A percentile compares a stretch with the other conserved stretches of the same genome.
Conservation (phyloP, 2,888 invertebrate species). For the Volucella bombylans region DNA sequence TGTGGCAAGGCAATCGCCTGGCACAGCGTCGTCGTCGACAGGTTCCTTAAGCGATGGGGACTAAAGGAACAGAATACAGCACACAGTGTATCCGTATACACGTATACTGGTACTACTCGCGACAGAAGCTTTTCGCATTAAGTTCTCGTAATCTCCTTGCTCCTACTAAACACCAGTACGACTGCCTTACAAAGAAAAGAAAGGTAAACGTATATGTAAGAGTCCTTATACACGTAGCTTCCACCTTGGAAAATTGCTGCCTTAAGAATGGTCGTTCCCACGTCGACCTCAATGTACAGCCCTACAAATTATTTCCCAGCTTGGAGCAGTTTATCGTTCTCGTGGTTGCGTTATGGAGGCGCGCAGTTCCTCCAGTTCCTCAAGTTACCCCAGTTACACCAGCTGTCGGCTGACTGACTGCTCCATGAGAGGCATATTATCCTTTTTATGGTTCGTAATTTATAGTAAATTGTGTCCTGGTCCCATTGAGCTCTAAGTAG, state of each 20-base stretch:
- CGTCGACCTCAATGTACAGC: conserved; percentile 41
- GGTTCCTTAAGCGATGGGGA: conserved; percentile 35
- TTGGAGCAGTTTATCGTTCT: conserved; percentile 36
- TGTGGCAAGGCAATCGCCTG: conserved; percentile 20
- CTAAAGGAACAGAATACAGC: conserved; percentile 3
- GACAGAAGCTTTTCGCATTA: conserved; percentile 68
- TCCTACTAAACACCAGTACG: not conserved
- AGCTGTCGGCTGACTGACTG: conserved; percentile 31
- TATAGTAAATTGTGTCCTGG: conserved; percentile 68
- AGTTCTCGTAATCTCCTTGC: conserved; percentile 58
- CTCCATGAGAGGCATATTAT: conserved; percentile 58
- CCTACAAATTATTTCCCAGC: conserved; percentile 56
- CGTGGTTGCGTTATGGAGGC: conserved; percentile 19
- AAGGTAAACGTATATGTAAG: conserved; percentile 26
- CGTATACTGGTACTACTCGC: conserved; percentile 20
- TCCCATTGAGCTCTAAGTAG: conserved; percentile 60
- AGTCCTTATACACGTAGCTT: conserved; percentile 1
- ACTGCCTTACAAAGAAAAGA: not conserved
- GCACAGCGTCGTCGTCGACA: conserved; percentile 37
- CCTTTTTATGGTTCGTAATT: conserved; percentile 71
- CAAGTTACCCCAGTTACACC: not conserved
- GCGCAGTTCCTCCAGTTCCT: not conserved
- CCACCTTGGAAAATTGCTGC: conserved; percentile 19
- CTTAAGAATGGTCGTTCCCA: conserved; percentile 22
- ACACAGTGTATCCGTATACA: too few relatives aligned